Conservation (phyloP, 1,140 invertebrate genomes). For the Macrobrachium nipponense region DNA sequence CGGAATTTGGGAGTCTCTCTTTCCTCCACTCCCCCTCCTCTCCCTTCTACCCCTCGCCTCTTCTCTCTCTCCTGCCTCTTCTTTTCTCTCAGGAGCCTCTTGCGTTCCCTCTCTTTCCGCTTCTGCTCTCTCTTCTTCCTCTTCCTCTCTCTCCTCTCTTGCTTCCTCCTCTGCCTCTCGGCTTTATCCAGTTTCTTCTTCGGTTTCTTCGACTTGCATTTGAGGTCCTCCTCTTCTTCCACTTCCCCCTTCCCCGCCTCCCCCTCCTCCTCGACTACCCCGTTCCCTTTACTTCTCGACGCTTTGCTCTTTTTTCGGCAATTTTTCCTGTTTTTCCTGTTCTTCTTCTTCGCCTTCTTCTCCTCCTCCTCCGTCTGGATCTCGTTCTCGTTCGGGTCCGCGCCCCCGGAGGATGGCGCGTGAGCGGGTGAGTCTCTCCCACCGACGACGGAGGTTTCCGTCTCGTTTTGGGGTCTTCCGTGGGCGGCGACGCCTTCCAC, state of each 20-base stretch:
- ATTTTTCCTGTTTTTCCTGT: background rate
- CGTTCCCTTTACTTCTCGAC: background rate
- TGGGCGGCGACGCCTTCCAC: too few relatives aligned
- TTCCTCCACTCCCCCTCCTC: background rate
- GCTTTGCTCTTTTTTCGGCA: background rate
- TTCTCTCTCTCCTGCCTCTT: background rate
- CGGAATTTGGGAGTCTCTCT: background rate
- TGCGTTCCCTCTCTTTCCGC: background rate
- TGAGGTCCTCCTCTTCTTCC: too few relatives aligned
- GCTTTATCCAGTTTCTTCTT: background rate
- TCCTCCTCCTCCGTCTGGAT: background rate
- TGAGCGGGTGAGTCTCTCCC: background rate
- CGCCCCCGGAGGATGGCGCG: background rate
- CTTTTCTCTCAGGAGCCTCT: background rate
- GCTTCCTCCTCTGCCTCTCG: background rate
- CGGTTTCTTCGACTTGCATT: background rate
- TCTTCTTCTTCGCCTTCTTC: background rate
- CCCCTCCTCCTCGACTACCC: constrained; percentile 17
- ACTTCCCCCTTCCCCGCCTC: background rate
- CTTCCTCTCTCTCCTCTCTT: background rate
- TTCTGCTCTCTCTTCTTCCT: background rate
- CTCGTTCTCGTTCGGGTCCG: background rate
- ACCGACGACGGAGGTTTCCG: background rate
- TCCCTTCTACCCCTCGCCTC: background rate
- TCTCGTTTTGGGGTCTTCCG: too few relatives aligned